Conservation (phyloP, 2,888 invertebrate species). For the Agelastica alni region DNA sequence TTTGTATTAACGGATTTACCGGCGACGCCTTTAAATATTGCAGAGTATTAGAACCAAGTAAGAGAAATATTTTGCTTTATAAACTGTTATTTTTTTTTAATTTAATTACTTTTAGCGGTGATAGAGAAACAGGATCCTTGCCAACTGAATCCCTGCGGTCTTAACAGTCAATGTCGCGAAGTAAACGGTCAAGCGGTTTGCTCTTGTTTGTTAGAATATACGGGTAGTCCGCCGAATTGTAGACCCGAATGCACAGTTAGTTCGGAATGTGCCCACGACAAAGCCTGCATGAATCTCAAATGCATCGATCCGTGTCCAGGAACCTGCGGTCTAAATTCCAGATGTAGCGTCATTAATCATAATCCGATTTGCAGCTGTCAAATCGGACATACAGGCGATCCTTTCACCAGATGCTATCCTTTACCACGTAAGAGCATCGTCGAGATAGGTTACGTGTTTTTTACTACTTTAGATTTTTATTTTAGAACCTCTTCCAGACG, state of each 20-base stretch:
- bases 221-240: constrained; percentile 79
- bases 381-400: constrained; percentile 75
- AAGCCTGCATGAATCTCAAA: constrained; percentile 80
- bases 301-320: constrained; percentile 82
- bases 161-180: constrained; percentile 77
- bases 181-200: constrained; percentile 77
- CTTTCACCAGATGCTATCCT: constrained; percentile 74
- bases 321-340: constrained; percentile 77
- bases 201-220: constrained; percentile 72
- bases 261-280: constrained; percentile 77
- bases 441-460: neutral
- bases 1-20: constrained; percentile 66
- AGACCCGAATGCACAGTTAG: constrained; percentile 83
- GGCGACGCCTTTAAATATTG: constrained; percentile 78
- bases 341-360: constrained; percentile 80
- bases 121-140: constrained; percentile 64
- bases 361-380: constrained; percentile 82
- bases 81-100: constrained; percentile 1
- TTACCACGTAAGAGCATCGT: constrained; percentile 48
- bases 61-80: too few species aligned
- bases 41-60: constrained; percentile 47
- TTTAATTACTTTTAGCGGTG: constrained; percentile 13
- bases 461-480: constrained; percentile 8
- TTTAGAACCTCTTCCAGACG: constrained; percentile 41
- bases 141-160: constrained; percentile 78